Evolutionary conservation across 2,797 vertebrate species (phyloP), one percentile per base, ranked within the genome.

Genomic region (Argentina silus): DNA sequence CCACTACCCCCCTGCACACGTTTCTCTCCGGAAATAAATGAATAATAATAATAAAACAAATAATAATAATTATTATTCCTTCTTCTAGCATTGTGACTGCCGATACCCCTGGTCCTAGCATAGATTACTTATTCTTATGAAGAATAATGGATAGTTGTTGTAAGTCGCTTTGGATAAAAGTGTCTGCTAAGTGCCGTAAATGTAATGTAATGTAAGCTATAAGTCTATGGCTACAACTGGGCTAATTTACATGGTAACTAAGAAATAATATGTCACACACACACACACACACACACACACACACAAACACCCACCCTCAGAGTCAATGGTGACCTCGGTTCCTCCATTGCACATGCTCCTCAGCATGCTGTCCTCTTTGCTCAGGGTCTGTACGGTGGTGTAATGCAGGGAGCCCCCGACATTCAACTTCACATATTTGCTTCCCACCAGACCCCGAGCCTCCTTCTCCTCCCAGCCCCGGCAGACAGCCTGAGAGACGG

Each of bases 341-440:
- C 85, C 91, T 79, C 95, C 96, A 68, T 93, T 94, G 87, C 95
- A 96, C 81, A 97, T 96, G 78, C 93, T 93, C 77, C 90, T 92
- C 79, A 97, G 89, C 86, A 95, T 84, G 75, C 94, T 94, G 82
- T 96, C 96, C 82, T 96, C 95, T 53, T 95, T 96, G 79, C 93
- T 95, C 69, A 96, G 91, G 1, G 96, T 97, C 86, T 96, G 96
- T 79, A 96, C 91, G 0, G 96, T 97, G 53, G 96, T 97, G 85
- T 96, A 97, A 91, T 96, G 95, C 78, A 97, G 90, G 0, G 95
- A 94, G 73, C 96, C 95, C 2, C 96, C 95, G 74, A 97, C 96
- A 17, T 97, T 97, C 72, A 97, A 88, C 86, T 97, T 97, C 84
- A 97, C 92, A 27, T 96, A 96, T 84, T 95, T 96, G 90, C 95